Evolutionary conservation across 2,888 invertebrate genomes (phyloP).

Genomic region (Polylopha cassiicola): DNA sequence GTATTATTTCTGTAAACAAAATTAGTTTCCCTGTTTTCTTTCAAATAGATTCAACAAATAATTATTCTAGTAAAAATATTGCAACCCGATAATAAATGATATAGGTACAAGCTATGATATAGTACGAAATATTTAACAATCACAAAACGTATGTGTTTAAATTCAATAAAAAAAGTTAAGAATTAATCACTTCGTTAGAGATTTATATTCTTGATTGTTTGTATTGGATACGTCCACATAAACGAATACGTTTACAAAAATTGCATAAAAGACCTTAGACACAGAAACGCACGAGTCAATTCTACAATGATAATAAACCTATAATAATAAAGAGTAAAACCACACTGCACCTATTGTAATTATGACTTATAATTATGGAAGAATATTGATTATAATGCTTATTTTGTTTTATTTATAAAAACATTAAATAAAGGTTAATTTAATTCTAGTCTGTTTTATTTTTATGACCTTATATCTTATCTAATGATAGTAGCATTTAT

Average conservation of each 20-base stretch:
- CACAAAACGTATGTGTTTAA: too few species aligned
- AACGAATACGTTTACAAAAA: not conserved
- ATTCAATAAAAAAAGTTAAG: too few species aligned
- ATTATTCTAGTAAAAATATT: too few species aligned
- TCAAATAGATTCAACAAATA: too few species aligned
- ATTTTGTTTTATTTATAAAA: constrained; percentile 24
- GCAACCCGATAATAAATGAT: too few species aligned
- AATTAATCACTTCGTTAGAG: too few species aligned
- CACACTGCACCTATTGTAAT: constrained; percentile 41
- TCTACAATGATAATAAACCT: constrained; percentile 24
- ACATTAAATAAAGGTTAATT: constrained; percentile 16
- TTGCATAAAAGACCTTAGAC: constrained; percentile 9
- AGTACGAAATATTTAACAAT: too few species aligned
- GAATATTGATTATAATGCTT: constrained; percentile 20
- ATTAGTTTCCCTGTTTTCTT: constrained; percentile 3
- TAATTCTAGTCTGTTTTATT: constrained; percentile 10
- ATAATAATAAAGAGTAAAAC: constrained; percentile 21
- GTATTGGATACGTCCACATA: too few species aligned
- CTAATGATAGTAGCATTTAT: too few species aligned
- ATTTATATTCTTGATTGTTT: too few species aligned
- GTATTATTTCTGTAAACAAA: constrained; percentile 23
- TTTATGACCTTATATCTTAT: not conserved
- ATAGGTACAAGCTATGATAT: too few species aligned
- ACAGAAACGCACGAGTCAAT: constrained; percentile 23
- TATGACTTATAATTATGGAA: constrained; percentile 38